Percentiles rank a stretch among this genome's conserved stretches.
These are phyloP conservation scores for Lasioglossum calceatum DNA, from an alignment of 2,888 invertebrate genomes.

Conservation along the genomic window DNA sequence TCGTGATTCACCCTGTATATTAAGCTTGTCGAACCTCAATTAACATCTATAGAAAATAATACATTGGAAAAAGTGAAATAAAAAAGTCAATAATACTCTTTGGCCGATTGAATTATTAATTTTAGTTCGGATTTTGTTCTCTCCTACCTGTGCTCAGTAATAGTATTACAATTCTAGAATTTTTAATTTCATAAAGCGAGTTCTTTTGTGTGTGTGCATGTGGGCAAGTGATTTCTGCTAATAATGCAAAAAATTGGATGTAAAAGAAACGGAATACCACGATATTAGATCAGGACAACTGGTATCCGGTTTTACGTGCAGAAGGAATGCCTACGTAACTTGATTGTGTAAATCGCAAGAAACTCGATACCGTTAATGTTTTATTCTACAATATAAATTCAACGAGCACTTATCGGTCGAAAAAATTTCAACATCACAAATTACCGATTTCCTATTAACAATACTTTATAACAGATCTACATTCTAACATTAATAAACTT, in stretches of 20 bases:
- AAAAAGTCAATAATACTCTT: neutral
- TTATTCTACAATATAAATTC: neutral
- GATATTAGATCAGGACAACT: constrained; percentile 7
- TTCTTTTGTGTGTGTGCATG: neutral
- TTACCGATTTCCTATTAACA: neutral
- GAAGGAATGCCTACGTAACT: neutral
- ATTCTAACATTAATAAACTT: no score
- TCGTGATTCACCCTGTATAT: no score
- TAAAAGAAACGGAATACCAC: constrained; percentile 7
- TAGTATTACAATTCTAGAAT: neutral
- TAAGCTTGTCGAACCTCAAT: no score
- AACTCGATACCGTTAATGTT: neutral
- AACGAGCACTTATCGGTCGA: neutral
- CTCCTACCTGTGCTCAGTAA: no score
- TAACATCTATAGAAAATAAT: no score
- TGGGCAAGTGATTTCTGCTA: neutral
- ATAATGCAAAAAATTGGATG: neutral
- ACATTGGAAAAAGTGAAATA: no score
- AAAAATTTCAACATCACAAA: neutral
- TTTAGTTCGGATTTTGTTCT: neutral
- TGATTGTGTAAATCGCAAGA: constrained; percentile 17
- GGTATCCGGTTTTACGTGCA: neutral
- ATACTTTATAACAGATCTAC: neutral
- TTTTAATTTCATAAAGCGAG: neutral
- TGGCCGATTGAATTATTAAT: neutral